A percentile compares a stretch with the other conserved stretches of the same genome.
Evolutionary conservation across 2,888 invertebrate genomes (phyloP).

Genomic region (Aphodius sticticus): DNA sequence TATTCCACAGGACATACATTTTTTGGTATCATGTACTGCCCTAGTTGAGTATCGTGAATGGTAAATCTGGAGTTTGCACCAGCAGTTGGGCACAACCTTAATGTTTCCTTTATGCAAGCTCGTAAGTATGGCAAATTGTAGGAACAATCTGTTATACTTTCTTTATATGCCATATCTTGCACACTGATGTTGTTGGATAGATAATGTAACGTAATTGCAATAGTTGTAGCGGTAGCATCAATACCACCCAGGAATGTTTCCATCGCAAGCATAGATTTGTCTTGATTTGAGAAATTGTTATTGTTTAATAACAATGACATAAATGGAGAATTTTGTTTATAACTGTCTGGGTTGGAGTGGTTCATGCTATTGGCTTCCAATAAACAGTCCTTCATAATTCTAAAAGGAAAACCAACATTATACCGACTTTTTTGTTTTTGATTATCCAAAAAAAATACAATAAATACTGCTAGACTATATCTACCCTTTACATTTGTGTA

Average conservation of each 20-base stretch:
- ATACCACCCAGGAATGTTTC: conserved; percentile 68
- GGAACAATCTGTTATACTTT: conserved; percentile 62
- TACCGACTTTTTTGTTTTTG: too few relatives aligned
- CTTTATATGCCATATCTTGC: conserved; percentile 69
- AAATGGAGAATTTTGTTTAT: conserved; percentile 51
- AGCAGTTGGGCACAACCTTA: conserved; percentile 70
- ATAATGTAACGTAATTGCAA: conserved; percentile 61
- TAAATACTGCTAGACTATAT: too few relatives aligned
- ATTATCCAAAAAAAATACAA: too few relatives aligned
- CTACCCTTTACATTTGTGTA: too few relatives aligned
- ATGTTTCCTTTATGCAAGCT: conserved; percentile 76
- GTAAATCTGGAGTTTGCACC: conserved; percentile 65
- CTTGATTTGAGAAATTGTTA: conserved; percentile 57
- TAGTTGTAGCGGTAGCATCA: conserved; percentile 64
- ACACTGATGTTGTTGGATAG: conserved; percentile 69
- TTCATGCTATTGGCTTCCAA: conserved; percentile 4
- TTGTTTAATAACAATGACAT: conserved; percentile 56
- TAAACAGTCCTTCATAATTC: conserved; percentile 28
- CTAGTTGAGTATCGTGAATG: conserved; percentile 65
- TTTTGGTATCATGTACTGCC: conserved; percentile 71
- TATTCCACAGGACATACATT: conserved; percentile 60
- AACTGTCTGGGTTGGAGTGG: conserved; percentile 38
- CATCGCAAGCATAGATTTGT: conserved; percentile 62
- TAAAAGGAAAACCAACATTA: conserved; percentile 20
- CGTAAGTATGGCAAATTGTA: conserved; percentile 67